Conservation (phyloP, 1,140 invertebrate species). For the Melipona quadrifasciata region DNA sequence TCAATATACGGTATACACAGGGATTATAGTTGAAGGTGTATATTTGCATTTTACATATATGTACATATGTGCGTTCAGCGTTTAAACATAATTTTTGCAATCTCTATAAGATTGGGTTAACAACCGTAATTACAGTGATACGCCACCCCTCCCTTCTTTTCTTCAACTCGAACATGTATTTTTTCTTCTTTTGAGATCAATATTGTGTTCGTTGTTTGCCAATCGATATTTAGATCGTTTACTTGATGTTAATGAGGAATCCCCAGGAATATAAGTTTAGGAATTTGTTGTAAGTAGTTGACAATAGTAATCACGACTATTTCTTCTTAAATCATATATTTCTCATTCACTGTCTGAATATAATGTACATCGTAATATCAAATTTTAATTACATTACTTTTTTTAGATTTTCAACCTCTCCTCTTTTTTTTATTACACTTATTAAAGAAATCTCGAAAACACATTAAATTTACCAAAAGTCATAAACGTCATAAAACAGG, state of each 20-base stretch:
- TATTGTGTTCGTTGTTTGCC: neutral
- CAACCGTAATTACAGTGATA: too few species aligned
- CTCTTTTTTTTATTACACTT: neutral
- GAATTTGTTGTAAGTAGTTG: too few species aligned
- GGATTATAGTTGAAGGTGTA: neutral
- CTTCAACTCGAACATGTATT: neutral
- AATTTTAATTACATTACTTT: too few species aligned
- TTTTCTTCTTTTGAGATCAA: neutral
- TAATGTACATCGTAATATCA: neutral
- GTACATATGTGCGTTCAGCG: constrained; percentile 17
- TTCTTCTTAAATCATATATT: neutral
- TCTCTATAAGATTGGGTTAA: neutral
- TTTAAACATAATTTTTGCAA: neutral
- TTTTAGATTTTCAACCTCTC: neutral
- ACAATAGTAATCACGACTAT: too few species aligned
- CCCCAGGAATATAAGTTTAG: too few species aligned
- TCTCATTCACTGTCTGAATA: neutral
- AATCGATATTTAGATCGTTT: neutral
- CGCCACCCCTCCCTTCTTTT: fast-evolving
- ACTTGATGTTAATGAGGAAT: neutral
- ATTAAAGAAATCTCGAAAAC: neutral
- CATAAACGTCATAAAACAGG: too few species aligned
- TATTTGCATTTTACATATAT: neutral
- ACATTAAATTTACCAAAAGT: neutral
- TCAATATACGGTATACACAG: neutral